These are phyloP conservation scores for Aporophyla lueneburgensis DNA, from an alignment of 2,888 invertebrate genomes.

Conservation along the genomic window DNA sequence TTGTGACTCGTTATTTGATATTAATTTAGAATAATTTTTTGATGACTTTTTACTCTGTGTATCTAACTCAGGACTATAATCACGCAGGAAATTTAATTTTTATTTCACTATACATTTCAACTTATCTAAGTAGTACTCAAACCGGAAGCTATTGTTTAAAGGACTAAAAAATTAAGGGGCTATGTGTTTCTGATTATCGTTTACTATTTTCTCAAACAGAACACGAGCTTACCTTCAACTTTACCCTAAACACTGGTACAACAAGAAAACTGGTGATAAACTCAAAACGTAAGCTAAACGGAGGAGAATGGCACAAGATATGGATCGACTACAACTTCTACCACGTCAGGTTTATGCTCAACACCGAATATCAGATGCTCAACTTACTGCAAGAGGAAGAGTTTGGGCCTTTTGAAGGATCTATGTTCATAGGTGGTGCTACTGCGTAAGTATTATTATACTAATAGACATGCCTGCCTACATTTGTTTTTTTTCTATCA, in stretches of 20 bases:
- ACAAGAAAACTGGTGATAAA: constrained; percentile 95
- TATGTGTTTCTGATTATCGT: too few relatives aligned
- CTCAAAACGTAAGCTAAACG: constrained; percentile 95
- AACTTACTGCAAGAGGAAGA: constrained; percentile 96
- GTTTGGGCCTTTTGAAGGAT: constrained; percentile 97
- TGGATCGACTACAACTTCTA: constrained; percentile 98
- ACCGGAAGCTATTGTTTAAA: too few relatives aligned
- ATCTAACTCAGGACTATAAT: too few relatives aligned
- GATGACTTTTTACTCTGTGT: too few relatives aligned
- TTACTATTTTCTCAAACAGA: constrained; percentile 85
- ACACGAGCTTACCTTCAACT: constrained; percentile 97
- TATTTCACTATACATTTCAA: too few relatives aligned
- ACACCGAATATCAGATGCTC: constrained; percentile 97
- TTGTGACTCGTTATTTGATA: too few relatives aligned
- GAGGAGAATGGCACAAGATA: constrained; percentile 98
- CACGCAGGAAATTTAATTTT: too few relatives aligned
- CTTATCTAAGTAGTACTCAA: too few relatives aligned
- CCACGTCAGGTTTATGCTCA: constrained; percentile 98
- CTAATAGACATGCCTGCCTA: not conserved
- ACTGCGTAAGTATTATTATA: constrained; percentile 94
- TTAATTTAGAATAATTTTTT: too few relatives aligned
- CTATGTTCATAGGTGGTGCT: constrained; percentile 98
- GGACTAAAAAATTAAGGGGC: too few relatives aligned
- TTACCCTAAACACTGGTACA: constrained; percentile 96
- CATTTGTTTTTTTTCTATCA: too few relatives aligned